phyloP scores from a whole-genome alignment of 2,113 vertebrate species.

The Carettochelys insculpta region DNA sequence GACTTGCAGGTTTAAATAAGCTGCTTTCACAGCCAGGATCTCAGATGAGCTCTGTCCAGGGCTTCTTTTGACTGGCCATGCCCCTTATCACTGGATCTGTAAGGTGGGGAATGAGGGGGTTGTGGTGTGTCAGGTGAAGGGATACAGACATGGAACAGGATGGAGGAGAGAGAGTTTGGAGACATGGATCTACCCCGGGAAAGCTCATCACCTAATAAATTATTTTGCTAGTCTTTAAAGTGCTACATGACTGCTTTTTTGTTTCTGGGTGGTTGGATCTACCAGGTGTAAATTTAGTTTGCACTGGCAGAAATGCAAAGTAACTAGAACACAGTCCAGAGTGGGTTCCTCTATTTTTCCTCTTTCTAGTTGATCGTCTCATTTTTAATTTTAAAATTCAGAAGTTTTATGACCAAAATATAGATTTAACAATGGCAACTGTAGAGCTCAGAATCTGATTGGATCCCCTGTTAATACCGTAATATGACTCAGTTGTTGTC shows the following conservation, averaged over 20 bases:
- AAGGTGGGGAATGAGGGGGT: no score
- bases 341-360: not conserved
- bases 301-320: not conserved
- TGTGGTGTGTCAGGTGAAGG: no score
- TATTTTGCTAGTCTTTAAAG: no score
- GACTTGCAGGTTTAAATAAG: not conserved
- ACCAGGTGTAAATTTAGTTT: not conserved
- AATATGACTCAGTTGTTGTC: not conserved
- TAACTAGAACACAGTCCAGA: not conserved
- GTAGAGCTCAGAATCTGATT: not conserved
- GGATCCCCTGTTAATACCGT: not conserved
- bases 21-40: not conserved
- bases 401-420: not conserved
- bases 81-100: not conserved
- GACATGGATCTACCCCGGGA: no score
- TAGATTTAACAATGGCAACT: fast-evolving
- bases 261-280: no score
- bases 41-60: fast-evolving
- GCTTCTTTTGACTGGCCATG: fast-evolving
- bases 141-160: not conserved
- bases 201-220: no score
- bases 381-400: not conserved
- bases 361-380: no score
- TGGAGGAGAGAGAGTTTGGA: not conserved
- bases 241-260: no score